Evolutionary conservation across 2,797 vertebrate genomes (phyloP).

Genomic region (Urosaurus nigricauda): DNA sequence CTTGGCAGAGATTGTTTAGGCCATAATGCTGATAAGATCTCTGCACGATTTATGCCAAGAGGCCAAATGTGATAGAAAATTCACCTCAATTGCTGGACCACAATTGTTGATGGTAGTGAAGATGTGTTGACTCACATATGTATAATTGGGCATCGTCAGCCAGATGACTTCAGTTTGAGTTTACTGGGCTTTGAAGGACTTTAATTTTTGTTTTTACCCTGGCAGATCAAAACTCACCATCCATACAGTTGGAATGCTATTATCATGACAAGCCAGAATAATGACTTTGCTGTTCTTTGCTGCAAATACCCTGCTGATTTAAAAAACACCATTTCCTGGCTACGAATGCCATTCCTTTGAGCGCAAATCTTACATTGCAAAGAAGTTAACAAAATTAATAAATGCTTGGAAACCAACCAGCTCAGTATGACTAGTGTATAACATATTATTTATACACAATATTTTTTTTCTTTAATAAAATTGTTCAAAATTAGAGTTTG

Average conservation of each 20-base stretch:
- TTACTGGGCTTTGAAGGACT: neutral
- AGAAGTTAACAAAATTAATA: neutral
- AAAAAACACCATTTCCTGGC: neutral
- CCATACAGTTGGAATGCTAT: neutral
- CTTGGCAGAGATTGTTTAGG: too few relatives aligned
- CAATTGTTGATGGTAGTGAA: too few relatives aligned
- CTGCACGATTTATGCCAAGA: neutral
- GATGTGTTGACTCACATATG: neutral
- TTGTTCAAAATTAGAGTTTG: neutral
- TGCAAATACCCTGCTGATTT: neutral
- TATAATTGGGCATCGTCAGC: neutral
- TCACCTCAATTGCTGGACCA: neutral
- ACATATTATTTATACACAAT: neutral
- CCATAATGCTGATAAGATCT: too few relatives aligned
- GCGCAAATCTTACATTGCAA: neutral
- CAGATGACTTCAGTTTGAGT: neutral
- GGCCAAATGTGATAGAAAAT: neutral
- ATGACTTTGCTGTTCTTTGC: conserved; percentile 8
- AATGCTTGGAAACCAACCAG: neutral
- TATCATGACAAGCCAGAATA: neutral
- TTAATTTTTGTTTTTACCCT: neutral
- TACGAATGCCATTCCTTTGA: neutral
- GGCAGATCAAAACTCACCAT: neutral
- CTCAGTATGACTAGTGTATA: neutral
- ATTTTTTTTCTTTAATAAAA: neutral